Conservation (phyloP, 2,888 invertebrate genomes). For the Pandemis corylana region DNA sequence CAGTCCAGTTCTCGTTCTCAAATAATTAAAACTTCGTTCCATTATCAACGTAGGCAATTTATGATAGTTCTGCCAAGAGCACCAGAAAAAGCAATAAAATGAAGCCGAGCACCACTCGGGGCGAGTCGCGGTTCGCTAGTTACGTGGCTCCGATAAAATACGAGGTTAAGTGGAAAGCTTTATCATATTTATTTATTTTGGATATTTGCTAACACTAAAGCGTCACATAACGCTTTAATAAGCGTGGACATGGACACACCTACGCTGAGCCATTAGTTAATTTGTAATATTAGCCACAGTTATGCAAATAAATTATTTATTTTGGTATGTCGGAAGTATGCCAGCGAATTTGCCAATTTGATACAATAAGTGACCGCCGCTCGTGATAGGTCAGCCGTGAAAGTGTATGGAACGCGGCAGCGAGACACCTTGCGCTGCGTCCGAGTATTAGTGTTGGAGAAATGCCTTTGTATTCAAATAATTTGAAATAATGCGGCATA, state of each 20-base stretch:
- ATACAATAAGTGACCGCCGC: conserved; percentile 51
- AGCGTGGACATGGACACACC: neutral
- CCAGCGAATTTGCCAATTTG: conserved; percentile 36
- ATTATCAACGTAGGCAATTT: conserved; percentile 19
- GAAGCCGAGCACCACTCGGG: conserved; percentile 23
- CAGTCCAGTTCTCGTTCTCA: neutral
- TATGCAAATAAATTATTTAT: conserved; percentile 11
- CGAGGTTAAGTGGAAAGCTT: conserved; percentile 7
- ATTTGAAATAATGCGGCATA: neutral
- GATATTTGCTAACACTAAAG: neutral
- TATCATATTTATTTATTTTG: conserved; percentile 11
- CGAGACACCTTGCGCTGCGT: conserved; percentile 40
- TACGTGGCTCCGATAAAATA: conserved; percentile 16
- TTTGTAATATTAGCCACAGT: neutral
- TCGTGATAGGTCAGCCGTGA: conserved; percentile 75
- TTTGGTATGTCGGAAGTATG: conserved; percentile 32
- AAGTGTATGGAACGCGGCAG: conserved; percentile 58
- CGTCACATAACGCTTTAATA: neutral
- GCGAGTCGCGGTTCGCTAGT: conserved; percentile 30
- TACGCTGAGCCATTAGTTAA: conserved; percentile 12
- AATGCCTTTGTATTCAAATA: conserved; percentile 37
- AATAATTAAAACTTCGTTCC: conserved; percentile 32
- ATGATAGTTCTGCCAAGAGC: conserved; percentile 15
- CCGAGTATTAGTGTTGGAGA: conserved; percentile 31
- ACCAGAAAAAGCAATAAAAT: conserved; percentile 32